These are phyloP conservation scores for Trichonephila clavipes DNA, from an alignment of 1,140 invertebrate genomes.

Conservation along the genomic window DNA sequence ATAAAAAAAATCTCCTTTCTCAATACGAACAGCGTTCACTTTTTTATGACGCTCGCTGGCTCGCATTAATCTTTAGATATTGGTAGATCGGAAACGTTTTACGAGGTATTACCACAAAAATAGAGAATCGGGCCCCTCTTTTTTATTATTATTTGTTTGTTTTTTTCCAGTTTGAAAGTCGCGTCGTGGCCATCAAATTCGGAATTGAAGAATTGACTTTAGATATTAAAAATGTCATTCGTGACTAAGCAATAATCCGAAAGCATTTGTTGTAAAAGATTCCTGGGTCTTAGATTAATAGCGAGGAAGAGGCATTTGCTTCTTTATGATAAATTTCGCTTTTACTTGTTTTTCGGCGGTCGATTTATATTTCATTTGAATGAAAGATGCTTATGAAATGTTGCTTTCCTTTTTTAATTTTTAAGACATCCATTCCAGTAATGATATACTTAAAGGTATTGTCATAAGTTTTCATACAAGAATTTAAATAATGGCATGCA, in stretches of 20 bases:
- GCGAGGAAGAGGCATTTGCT: not conserved
- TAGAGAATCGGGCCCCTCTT: conserved; percentile 19
- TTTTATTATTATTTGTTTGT: not conserved
- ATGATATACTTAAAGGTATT: too few relatives aligned
- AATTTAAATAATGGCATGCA: too few relatives aligned
- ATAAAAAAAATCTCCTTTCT: conserved; percentile 47
- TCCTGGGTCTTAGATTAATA: conserved; percentile 10
- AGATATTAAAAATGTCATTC: conserved; percentile 70
- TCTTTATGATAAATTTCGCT: not conserved
- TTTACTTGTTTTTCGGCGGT: not conserved
- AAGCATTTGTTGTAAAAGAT: conserved; percentile 56
- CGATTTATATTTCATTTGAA: conserved; percentile 35
- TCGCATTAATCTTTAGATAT: conserved; percentile 74
- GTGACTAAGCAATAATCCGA: conserved; percentile 56
- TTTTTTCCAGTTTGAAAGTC: conserved; percentile 40
- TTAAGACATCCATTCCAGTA: too few relatives aligned
- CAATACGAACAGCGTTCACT: conserved; percentile 38
- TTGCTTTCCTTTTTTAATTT: too few relatives aligned
- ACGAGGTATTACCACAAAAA: conserved; percentile 75
- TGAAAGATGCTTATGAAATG: not conserved
- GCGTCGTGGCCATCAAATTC: conserved; percentile 58
- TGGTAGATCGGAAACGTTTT: conserved; percentile 74
- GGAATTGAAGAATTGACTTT: conserved; percentile 73
- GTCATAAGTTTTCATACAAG: too few relatives aligned
- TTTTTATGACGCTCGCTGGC: conserved; percentile 58